Conservation (phyloP, 2,797 vertebrate species). For the Lateolabrax maculatus region DNA sequence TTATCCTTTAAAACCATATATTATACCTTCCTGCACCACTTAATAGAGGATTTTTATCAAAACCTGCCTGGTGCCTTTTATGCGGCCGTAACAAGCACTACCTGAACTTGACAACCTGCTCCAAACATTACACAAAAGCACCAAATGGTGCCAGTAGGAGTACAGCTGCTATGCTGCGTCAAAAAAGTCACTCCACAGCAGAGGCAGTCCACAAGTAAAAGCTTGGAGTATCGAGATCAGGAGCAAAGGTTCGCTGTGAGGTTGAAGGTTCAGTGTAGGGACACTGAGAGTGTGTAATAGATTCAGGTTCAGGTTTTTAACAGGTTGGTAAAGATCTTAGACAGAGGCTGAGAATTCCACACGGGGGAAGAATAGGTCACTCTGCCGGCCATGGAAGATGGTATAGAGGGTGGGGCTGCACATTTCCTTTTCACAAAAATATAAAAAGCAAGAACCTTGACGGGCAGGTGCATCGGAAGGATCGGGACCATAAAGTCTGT, state of each 20-base stretch:
- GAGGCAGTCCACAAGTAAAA: conserved; percentile 52
- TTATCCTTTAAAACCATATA: conserved; percentile 46
- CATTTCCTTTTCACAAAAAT: conserved; percentile 38
- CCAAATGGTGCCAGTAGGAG: conserved; percentile 21
- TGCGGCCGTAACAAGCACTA: conserved; percentile 4
- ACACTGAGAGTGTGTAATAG: conserved; percentile 23
- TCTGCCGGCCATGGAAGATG: conserved; percentile 36
- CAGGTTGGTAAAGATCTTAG: conserved; percentile 37
- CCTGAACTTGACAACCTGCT: conserved; percentile 38
- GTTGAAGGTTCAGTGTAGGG: conserved; percentile 33
- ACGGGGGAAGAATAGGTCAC: conserved; percentile 36
- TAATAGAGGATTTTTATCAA: conserved; percentile 23
- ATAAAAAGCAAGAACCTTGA: conserved; percentile 11
- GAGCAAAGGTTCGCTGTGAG: conserved; percentile 46
- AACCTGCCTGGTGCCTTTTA: conserved; percentile 25
- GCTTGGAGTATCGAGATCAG: conserved; percentile 45
- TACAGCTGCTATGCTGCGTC: conserved; percentile 32
- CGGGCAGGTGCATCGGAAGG: conserved; percentile 26
- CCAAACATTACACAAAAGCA: conserved; percentile 24
- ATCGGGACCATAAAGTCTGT: conserved; percentile 24
- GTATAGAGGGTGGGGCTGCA: conserved; percentile 29
- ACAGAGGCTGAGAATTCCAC: conserved; percentile 50
- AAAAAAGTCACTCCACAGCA: conserved; percentile 56
- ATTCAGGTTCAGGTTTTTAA: conserved; percentile 38
- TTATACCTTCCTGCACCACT: conserved; percentile 17